These are phyloP conservation scores for Heterodera schachtii DNA, from an alignment of 1,140 invertebrate species.

Conservation along the genomic window DNA sequence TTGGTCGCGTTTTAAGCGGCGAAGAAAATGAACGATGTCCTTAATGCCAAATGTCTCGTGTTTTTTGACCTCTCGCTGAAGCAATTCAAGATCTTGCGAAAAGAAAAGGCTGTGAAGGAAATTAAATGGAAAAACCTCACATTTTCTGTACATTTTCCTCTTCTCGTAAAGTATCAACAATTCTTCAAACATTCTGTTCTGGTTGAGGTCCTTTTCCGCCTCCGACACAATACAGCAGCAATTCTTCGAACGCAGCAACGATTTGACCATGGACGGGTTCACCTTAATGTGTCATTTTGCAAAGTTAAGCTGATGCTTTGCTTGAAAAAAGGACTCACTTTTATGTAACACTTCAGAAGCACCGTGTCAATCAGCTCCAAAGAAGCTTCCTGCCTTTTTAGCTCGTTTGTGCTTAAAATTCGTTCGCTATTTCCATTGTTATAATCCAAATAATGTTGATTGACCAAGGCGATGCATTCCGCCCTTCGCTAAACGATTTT, in stretches of 20 bases:
- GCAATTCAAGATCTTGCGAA: slow-evolving; percentile 77
- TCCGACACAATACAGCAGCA: slow-evolving; percentile 93
- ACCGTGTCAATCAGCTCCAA: slow-evolving; percentile 70
- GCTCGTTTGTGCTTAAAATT: slow-evolving; percentile 36
- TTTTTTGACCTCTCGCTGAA: slow-evolving; percentile 79
- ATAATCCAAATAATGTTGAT: slow-evolving; percentile 34
- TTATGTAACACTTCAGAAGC: slow-evolving; percentile 70
- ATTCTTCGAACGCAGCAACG: slow-evolving; percentile 79
- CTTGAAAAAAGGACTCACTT: slow-evolving; percentile 20
- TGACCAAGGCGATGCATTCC: slow-evolving; percentile 10
- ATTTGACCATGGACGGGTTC: slow-evolving; percentile 88
- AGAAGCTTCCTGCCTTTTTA: slow-evolving; percentile 33
- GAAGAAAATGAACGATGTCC: slow-evolving; percentile 85
- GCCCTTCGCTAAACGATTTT: slow-evolving; percentile 11
- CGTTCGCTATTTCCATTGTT: slow-evolving; percentile 33
- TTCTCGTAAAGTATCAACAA: slow-evolving; percentile 92
- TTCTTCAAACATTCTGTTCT: slow-evolving; percentile 85
- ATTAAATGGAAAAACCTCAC: slow-evolving; percentile 47
- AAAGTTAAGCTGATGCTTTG: too few species aligned
- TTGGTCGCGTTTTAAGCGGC: slow-evolving; percentile 82
- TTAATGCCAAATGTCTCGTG: slow-evolving; percentile 80
- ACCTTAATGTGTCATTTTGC: slow-evolving; percentile 71
- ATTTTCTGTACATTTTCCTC: slow-evolving; percentile 84
- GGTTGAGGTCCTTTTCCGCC: slow-evolving; percentile 83
- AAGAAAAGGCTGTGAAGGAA: not conserved